Evolutionary conservation across 1,140 invertebrate genomes (phyloP).

Genomic region (Trichomalopsis sarcophagae): DNA sequence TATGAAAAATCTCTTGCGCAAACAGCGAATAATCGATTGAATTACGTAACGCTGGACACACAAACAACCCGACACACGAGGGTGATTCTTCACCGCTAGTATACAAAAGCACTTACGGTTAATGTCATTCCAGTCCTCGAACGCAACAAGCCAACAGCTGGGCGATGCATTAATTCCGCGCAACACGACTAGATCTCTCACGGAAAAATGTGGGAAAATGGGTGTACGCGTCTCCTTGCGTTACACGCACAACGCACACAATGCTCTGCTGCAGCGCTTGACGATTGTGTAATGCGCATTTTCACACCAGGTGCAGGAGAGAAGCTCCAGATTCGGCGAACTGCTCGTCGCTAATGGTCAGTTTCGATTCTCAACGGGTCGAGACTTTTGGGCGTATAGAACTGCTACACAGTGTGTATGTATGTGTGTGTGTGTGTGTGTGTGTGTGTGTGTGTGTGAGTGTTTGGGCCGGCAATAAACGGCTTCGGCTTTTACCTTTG

Average conservation of each 20-base stretch:
- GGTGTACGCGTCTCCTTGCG: no score
- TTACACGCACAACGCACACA: no score
- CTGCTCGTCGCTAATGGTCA: neutral
- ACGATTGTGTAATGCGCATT: neutral
- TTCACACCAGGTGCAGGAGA: neutral
- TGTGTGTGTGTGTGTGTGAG: no score
- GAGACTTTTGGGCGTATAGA: neutral
- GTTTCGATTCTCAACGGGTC: neutral
- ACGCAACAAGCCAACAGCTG: no score
- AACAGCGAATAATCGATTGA: neutral
- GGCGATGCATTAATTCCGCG: no score
- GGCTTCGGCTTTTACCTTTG: neutral
- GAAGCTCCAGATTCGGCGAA: neutral
- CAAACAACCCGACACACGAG: neutral
- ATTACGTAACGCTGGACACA: neutral
- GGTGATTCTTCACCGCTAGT: no score
- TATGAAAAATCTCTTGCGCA: no score
- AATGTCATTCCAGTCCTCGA: neutral
- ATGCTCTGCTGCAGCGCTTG: no score
- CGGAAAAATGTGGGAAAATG: no score
- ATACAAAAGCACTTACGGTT: neutral
- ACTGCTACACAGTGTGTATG: no score
- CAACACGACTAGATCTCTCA: neutral
- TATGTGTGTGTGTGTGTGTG: no score
- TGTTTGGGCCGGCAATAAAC: no score